A percentile compares a stretch with the other conserved stretches of the same genome.
Evolutionary conservation across 2,888 invertebrate genomes (phyloP).

Genomic region (Busseola fusca): DNA sequence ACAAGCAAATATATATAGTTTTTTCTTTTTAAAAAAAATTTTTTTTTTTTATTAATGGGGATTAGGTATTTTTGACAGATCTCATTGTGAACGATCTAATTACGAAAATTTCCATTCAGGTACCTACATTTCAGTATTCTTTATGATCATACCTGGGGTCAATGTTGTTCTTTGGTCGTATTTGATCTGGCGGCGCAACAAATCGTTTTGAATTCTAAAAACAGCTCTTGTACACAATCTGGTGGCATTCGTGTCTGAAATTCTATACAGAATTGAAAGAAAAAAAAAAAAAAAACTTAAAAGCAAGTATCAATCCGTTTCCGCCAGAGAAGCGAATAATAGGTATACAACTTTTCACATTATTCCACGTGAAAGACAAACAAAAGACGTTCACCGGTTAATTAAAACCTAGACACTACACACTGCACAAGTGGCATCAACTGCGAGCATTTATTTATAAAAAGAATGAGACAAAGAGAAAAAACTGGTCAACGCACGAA

Average conservation of each 20-base stretch:
- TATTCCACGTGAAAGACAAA: slow-evolving; percentile 6
- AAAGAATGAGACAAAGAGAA: slow-evolving; percentile 25
- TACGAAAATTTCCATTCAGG: neutral
- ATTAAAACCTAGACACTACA: slow-evolving; percentile 42
- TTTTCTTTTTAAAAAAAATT: too few species aligned
- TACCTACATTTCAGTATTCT: neutral
- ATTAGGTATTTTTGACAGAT: neutral
- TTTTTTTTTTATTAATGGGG: too few species aligned
- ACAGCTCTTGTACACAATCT: neutral
- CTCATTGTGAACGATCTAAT: too few species aligned
- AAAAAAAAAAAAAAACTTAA: too few species aligned
- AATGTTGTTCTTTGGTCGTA: neutral
- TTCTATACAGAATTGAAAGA: neutral
- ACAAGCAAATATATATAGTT: neutral
- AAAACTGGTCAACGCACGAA: too few species aligned
- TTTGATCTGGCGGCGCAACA: neutral
- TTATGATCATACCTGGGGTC: neutral
- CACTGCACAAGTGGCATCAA: slow-evolving; percentile 23
- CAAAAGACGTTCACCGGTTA: slow-evolving; percentile 23
- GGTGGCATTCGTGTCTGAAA: neutral
- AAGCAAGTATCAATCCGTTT: neutral
- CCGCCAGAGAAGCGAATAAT: too few species aligned
- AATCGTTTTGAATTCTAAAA: slow-evolving; percentile 20
- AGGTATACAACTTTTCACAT: neutral
- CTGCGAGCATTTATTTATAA: slow-evolving; percentile 30